Evolutionary conservation across 2,797 vertebrate genomes (phyloP), one percentile per base, ranked within the genome.

Genomic region (Alectoris magna): DNA sequence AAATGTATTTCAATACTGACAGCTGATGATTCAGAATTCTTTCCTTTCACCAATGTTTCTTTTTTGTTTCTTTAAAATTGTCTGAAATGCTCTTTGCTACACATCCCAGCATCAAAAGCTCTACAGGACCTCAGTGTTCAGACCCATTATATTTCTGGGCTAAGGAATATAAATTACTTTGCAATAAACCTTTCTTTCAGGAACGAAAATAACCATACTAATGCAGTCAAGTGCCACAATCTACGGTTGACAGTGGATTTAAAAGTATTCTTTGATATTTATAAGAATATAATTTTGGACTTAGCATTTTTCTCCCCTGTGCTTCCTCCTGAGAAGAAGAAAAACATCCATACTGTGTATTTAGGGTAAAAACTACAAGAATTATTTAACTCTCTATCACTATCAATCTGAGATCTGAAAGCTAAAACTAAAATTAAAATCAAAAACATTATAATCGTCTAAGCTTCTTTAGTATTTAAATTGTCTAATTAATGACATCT

Each of bases 21-120:
- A 96, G 91, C 44, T 92, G 92, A 96, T 92, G 87, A 95, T 79
- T 96, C 93, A 91, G 84, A 96, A 93, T 56, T 90, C 88, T 67
- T 64, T 93, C 46, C 78, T 73, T 92, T 66, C 49, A 66, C 85
- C 86, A 81, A 29, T 71, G 74, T 88, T 91, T 58, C 87, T 41
- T 95, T 92, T 84, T 92, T 71, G 71, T 92, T 96, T 94, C 92
- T 91, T 82, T 66, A 85, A 89, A 96, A 95, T 84, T 82, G 68
- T 93, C 89, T 88, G 60, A 86, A 93, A 76, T 75, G 77, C 68
- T 95, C 91, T 90, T 90, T 94, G 56, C 88, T 88, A 21, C 48
- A 48, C 15, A 53, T 87, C 79, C 84, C 64, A 91, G 82, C 89
- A 67, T 95, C 86, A 90, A 95, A 95, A 90, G 90, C 93, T 87